phyloP scores from a whole-genome alignment of 2,797 vertebrate genomes.

The Mallotus villosus region DNA sequence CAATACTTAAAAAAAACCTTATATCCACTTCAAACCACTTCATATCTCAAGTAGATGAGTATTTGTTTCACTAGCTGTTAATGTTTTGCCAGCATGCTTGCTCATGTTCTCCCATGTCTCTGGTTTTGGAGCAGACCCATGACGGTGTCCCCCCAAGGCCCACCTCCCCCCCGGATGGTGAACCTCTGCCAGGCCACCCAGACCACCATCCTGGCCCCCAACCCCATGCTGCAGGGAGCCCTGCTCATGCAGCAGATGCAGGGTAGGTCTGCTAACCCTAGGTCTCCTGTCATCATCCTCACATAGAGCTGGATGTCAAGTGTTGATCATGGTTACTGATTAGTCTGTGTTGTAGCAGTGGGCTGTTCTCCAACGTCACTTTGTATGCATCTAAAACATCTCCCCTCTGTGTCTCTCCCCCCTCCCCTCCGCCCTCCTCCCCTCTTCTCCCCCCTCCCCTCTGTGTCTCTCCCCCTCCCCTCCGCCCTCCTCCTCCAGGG shows the following conservation, averaged over 20 bases:
- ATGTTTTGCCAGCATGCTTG: background rate
- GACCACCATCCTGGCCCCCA: constrained; percentile 83
- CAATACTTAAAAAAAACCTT: background rate
- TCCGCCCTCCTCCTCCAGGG: constrained; percentile 62
- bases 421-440: constrained; percentile 9
- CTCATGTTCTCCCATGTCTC: background rate
- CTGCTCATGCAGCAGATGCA: constrained; percentile 97
- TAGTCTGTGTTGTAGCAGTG: background rate
- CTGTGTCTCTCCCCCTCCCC: constrained; percentile 14
- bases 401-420: constrained; percentile 5
- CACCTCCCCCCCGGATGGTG: constrained; percentile 76
- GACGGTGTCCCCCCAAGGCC: constrained; percentile 58
- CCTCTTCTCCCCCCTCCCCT: background rate
- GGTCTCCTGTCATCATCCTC: too few relatives aligned
- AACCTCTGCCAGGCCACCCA: constrained; percentile 83
- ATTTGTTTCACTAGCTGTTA: background rate
- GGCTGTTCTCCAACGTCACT: too few relatives aligned
- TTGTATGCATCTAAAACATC: too few relatives aligned
- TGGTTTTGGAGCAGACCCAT: constrained; percentile 59
- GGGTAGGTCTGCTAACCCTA: constrained; percentile 75
- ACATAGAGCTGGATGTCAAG: background rate
- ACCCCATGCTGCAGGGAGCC: constrained; percentile 93
- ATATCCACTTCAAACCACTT: background rate
- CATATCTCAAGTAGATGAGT: background rate
- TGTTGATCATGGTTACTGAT: too few relatives aligned